A percentile compares a stretch with the other conserved stretches of the same genome.
Evolutionary conservation across 2,113 vertebrate species (phyloP).

Genomic region (Deroptyus accipitrinus): DNA sequence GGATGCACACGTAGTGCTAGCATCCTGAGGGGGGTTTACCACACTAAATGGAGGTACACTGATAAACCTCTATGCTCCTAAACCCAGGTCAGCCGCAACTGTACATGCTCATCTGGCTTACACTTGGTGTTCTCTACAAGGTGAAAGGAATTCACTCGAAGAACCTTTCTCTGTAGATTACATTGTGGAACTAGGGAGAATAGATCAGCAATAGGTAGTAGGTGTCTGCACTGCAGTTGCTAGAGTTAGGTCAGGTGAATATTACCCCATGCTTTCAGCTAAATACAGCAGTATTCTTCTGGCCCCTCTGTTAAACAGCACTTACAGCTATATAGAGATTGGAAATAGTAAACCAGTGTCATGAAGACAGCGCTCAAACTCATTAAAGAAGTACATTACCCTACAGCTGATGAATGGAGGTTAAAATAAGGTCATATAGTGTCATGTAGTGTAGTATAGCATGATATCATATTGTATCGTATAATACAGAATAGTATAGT

Average conservation of each 20-base stretch:
- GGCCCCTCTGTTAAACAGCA: neutral
- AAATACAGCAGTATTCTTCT: neutral
- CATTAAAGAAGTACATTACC: neutral
- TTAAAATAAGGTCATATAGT: neutral
- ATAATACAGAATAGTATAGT: neutral
- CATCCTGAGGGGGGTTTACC: neutral
- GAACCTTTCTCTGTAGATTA: neutral
- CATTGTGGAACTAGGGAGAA: neutral
- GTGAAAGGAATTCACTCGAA: neutral
- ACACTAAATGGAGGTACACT: rapidly evolving
- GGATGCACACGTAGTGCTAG: no score
- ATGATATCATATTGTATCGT: neutral
- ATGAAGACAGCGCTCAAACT: rapidly evolving
- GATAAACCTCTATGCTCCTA: neutral
- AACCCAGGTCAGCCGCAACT: neutral
- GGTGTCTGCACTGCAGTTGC: neutral
- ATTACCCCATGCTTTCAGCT: neutral
- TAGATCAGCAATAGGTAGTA: rapidly evolving
- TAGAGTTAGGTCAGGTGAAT: neutral
- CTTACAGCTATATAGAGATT: neutral
- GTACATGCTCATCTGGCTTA: no score
- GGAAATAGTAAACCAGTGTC: neutral
- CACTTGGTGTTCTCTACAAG: neutral
- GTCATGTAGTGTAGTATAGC: neutral
- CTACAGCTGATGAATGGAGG: neutral